phyloP scores from a whole-genome alignment of 92 coral and sea anemone genomes.

The Zoanthus sansibaricus region DNA sequence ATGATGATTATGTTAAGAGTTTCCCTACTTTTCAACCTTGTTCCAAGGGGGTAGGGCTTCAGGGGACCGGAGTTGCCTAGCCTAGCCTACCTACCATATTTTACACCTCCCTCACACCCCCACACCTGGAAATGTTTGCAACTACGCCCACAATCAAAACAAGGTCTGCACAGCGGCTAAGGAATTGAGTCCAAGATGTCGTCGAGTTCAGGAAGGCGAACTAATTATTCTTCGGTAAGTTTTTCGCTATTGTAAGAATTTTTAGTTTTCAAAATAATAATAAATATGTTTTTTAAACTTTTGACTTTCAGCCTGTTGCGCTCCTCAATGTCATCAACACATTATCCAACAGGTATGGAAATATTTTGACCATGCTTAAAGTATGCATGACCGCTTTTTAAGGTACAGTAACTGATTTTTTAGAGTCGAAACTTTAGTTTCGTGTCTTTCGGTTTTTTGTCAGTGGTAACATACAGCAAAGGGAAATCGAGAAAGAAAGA shows the following conservation, averaged over 20 bases:
- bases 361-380: not conserved
- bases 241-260: not conserved
- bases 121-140: not conserved
- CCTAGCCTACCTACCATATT: too few relatives aligned
- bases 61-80: too few relatives aligned
- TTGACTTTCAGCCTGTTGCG: constrained; percentile 69
- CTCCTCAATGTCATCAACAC: constrained; percentile 85
- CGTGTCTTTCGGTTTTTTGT: not conserved
- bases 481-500: constrained; percentile 89
- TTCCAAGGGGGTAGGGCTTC: too few relatives aligned
- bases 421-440: not conserved
- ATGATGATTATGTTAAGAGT: not conserved
- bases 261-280: too few relatives aligned
- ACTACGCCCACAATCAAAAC: constrained; percentile 34
- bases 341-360: constrained; percentile 72
- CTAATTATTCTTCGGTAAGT: constrained; percentile 64
- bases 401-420: not conserved
- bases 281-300: not conserved
- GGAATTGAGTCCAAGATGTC: constrained; percentile 58
- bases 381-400: not conserved
- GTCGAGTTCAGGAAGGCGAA: constrained; percentile 54
- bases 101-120: not conserved
- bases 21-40: not conserved
- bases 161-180: constrained; percentile 56
- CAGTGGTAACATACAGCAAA: constrained; percentile 86